Conservation (phyloP, 2,888 invertebrate genomes). For the Caenorhabditis sulstoni region DNA sequence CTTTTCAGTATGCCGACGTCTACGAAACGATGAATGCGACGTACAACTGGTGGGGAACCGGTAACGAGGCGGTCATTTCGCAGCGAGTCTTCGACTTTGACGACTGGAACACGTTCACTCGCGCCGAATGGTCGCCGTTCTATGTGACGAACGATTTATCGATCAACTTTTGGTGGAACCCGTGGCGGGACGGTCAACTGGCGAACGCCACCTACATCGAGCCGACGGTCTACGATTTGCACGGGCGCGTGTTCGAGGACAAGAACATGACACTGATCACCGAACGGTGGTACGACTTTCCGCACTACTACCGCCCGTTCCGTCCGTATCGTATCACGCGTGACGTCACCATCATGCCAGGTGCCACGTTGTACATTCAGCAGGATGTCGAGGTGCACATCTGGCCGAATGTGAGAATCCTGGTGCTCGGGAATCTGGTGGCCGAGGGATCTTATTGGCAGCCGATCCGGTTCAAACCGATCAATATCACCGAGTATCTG, state of each 20-base stretch:
- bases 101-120: constrained; percentile 98
- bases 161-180: constrained; percentile 79
- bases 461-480: constrained; percentile 79
- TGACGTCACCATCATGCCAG: constrained; percentile 98
- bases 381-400: constrained; percentile 90
- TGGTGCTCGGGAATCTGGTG: constrained; percentile 89
- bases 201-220: constrained; percentile 68
- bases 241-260: constrained; percentile 77
- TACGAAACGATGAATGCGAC: constrained; percentile 88
- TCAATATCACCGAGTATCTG: constrained; percentile 79
- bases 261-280: constrained; percentile 72
- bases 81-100: constrained; percentile 85
- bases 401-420: constrained; percentile 88
- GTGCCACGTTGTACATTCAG: constrained; percentile 89
- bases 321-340: constrained; percentile 88
- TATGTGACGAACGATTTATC: constrained; percentile 86
- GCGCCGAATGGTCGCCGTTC: constrained; percentile 92
- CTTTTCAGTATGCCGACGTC: constrained; percentile 61
- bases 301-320: constrained; percentile 71
- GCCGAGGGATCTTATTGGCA: constrained; percentile 89
- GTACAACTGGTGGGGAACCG: constrained; percentile 98
- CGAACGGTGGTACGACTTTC: constrained; percentile 75
- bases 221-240: constrained; percentile 75
- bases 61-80: constrained; percentile 85
- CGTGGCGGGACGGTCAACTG: constrained; percentile 74